Evolutionary conservation across 2,888 invertebrate genomes (phyloP).

Genomic region (Tiliacea citrago): DNA sequence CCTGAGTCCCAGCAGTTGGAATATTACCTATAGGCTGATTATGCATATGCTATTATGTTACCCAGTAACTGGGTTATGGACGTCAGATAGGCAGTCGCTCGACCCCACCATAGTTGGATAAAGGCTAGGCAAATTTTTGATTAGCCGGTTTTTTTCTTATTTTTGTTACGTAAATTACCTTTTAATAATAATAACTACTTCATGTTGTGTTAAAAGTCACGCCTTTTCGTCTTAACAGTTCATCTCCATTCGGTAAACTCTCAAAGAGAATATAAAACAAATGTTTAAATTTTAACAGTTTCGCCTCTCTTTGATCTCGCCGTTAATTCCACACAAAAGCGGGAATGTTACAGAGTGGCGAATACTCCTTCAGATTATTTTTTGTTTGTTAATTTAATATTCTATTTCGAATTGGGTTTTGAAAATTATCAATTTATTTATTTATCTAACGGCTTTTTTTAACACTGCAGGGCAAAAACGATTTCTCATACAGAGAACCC

Average conservation of each 20-base stretch:
- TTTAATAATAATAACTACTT: not conserved
- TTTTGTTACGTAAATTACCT: not conserved
- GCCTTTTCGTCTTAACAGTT: not conserved
- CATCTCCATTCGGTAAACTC: not conserved
- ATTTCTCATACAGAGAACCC: too few relatives aligned
- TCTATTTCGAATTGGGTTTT: slow-evolving; percentile 20
- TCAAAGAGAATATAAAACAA: slow-evolving; percentile 40
- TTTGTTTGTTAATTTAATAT: slow-evolving; percentile 37
- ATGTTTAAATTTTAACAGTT: slow-evolving; percentile 49
- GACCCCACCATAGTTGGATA: too few relatives aligned
- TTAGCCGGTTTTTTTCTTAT: not conserved
- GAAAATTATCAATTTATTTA: not conserved
- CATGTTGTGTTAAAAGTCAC: not conserved
- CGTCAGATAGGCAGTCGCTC: too few relatives aligned
- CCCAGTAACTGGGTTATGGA: too few relatives aligned
- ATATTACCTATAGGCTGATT: too few relatives aligned
- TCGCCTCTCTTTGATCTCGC: slow-evolving; percentile 37
- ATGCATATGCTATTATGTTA: too few relatives aligned
- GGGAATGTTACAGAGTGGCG: not conserved
- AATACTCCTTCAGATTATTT: slow-evolving; percentile 17
- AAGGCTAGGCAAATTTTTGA: too few relatives aligned
- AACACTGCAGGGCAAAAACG: too few relatives aligned
- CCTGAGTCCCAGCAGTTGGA: too few relatives aligned
- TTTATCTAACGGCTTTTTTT: too few relatives aligned
- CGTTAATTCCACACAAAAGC: slow-evolving; percentile 30